These are phyloP conservation scores for Lampris incognitus DNA, from an alignment of 2,113 vertebrate species.

Conservation along the genomic window DNA sequence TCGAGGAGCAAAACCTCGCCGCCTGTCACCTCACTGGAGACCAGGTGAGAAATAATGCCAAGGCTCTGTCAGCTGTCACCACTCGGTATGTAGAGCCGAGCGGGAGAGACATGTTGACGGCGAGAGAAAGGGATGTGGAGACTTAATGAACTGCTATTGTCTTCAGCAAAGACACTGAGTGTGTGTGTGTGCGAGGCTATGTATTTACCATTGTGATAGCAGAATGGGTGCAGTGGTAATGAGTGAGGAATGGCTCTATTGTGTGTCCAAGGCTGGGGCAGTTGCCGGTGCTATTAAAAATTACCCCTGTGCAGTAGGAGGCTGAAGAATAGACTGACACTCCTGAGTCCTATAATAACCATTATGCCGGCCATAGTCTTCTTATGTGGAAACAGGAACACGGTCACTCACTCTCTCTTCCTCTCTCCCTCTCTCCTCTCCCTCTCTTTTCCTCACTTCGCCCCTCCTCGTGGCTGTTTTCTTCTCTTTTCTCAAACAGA, in stretches of 20 bases:
- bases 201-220: constrained; percentile 38
- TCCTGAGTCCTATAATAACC: constrained; percentile 50
- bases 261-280: constrained; percentile 58
- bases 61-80: neutral
- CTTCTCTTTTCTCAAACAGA: constrained; percentile 6
- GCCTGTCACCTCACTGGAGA: constrained; percentile 89
- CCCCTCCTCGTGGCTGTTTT: neutral
- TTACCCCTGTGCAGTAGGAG: constrained; percentile 55
- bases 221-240: constrained; percentile 56
- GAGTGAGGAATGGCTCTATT: constrained; percentile 62
- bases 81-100: neutral
- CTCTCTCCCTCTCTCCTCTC: constrained; percentile 18
- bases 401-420: constrained; percentile 20
- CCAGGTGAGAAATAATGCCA: constrained; percentile 85
- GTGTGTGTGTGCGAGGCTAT: constrained; percentile 10
- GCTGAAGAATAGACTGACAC: constrained; percentile 65
- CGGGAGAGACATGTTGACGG: constrained; percentile 3
- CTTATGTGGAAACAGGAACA: constrained; percentile 18
- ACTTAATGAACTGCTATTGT: constrained; percentile 28
- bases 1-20: constrained; percentile 91
- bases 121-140: constrained; percentile 15
- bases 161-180: constrained; percentile 1
- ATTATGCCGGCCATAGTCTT: constrained; percentile 29
- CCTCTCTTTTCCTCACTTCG: neutral
- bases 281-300: constrained; percentile 64